Conservation (phyloP, 2,888 invertebrate genomes). For the Belgica antarctica region DNA sequence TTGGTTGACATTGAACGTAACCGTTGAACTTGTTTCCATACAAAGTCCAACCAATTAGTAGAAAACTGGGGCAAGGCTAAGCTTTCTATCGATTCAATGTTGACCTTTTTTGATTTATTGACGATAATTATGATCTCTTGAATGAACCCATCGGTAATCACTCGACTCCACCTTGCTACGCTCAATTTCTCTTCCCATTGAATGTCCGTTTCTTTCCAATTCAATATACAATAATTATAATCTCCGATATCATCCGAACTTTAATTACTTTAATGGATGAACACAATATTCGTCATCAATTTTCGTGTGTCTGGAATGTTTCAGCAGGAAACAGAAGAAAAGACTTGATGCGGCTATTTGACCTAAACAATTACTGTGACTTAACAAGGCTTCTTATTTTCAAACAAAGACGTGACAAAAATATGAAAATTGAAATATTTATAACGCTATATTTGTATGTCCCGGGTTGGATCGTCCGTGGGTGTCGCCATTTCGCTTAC, state of each 20-base stretch:
- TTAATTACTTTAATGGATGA: not conserved
- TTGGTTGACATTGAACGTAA: not conserved
- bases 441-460: conserved; percentile 14
- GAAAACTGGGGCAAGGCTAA: no score
- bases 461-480: no score
- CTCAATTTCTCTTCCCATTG: not conserved
- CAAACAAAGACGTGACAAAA: not conserved
- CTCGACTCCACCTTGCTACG: no score
- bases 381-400: conserved; percentile 10
- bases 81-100: no score
- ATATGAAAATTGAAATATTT: not conserved
- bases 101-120: no score
- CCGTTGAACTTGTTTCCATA: no score
- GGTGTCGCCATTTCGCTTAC: no score
- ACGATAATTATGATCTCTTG: no score
- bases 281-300: not conserved
- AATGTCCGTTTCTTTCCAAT: no score
- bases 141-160: no score
- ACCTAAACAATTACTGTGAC: conserved; percentile 17
- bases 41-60: no score
- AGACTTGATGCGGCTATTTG: not conserved
- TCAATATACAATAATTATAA: not conserved
- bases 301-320: not conserved
- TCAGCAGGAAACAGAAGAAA: not conserved
- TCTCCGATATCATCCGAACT: not conserved